A percentile compares a stretch with the other conserved stretches of the same genome.
These are phyloP conservation scores for Lithophane leautieri DNA, from an alignment of 2,888 invertebrate species.

Conservation along the genomic window DNA sequence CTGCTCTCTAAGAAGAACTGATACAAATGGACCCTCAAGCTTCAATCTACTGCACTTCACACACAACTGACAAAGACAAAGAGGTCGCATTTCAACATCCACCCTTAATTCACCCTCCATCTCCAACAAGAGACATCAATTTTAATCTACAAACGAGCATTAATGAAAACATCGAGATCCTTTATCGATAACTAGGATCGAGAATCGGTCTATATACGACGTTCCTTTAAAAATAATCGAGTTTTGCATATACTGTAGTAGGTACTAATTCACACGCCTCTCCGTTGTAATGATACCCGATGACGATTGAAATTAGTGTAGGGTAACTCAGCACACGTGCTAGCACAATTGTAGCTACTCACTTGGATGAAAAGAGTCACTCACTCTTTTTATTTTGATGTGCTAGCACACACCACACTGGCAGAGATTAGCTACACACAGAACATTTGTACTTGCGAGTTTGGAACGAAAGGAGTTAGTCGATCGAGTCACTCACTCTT, in stretches of 20 bases:
- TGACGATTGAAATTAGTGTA: too few species aligned
- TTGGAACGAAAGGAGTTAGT: too few species aligned
- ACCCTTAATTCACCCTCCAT: conserved; percentile 3
- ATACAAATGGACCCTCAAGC: not conserved
- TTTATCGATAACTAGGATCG: conserved; percentile 52
- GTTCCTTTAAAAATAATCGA: conserved; percentile 41
- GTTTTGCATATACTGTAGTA: conserved; percentile 49
- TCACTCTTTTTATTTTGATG: too few species aligned
- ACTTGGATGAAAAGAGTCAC: too few species aligned
- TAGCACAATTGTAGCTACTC: too few species aligned
- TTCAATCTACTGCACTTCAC: conserved; percentile 5
- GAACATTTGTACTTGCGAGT: too few species aligned
- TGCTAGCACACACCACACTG: too few species aligned
- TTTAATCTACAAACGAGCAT: conserved; percentile 32
- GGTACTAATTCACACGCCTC: conserved; percentile 37
- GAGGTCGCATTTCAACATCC: not conserved
- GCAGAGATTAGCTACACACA: too few species aligned
- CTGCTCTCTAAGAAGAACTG: not conserved
- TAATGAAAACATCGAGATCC: conserved; percentile 41
- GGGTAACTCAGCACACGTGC: too few species aligned
- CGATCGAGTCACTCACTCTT: too few species aligned
- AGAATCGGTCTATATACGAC: conserved; percentile 36
- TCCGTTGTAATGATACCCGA: conserved; percentile 53
- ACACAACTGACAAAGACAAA: conserved; percentile 42
- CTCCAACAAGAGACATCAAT: conserved; percentile 33